A percentile compares a stretch with the other conserved stretches of the same genome.
phyloP scores from a whole-genome alignment of 2,113 vertebrate species.

The Fregata magnificens region DNA sequence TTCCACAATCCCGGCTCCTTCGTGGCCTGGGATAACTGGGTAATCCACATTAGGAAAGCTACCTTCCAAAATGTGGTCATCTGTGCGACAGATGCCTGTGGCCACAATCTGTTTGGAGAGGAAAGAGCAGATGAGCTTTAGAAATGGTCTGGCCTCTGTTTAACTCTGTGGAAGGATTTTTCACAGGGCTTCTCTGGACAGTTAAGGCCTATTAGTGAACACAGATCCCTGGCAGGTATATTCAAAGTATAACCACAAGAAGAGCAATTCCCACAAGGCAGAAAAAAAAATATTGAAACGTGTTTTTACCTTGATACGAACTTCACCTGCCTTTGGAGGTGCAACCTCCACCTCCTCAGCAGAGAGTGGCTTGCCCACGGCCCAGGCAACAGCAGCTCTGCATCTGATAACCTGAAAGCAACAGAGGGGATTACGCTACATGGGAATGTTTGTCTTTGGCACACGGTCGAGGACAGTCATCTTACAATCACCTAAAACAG shows the following conservation, averaged over 20 bases:
- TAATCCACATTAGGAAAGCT: slow-evolving; percentile 68
- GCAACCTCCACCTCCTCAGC: slow-evolving; percentile 75
- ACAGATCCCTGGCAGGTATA: neutral
- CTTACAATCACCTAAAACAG: accelerated
- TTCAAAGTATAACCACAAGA: neutral
- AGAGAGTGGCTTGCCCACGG: slow-evolving; percentile 38
- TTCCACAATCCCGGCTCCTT: slow-evolving; percentile 86
- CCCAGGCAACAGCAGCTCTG: slow-evolving; percentile 74
- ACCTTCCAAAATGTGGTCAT: slow-evolving; percentile 76
- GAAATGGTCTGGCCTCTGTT: neutral
- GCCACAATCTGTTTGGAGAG: slow-evolving; percentile 79
- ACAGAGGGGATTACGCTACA: accelerated
- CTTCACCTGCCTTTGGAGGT: slow-evolving; percentile 68
- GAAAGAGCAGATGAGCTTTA: neutral
- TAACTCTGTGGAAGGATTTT: neutral
- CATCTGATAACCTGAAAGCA: slow-evolving; percentile 70
- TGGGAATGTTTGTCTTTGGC: neutral
- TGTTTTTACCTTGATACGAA: slow-evolving; percentile 58
- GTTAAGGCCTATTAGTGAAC: neutral
- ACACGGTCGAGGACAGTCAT: accelerated
- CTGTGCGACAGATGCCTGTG: slow-evolving; percentile 80
- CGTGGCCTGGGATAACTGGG: slow-evolving; percentile 83
- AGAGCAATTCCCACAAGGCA: neutral
- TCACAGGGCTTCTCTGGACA: neutral
- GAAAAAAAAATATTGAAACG: accelerated